These are phyloP conservation scores for Drosophila orosa DNA, from an alignment of 1,140 invertebrate species.

Conservation along the genomic window DNA sequence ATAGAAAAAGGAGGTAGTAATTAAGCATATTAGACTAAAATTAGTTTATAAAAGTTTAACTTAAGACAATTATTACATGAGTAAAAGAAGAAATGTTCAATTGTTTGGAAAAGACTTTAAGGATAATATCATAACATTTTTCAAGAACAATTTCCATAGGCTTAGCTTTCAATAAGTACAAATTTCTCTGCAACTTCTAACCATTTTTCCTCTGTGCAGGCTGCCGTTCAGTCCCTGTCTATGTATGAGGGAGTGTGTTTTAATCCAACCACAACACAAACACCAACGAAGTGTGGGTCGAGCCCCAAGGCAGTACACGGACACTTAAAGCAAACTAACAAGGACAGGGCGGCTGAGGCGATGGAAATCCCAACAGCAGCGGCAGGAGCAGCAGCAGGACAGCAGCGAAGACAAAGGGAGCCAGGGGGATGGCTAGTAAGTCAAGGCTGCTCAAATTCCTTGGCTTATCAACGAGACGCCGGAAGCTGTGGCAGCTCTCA, in stretches of 20 bases:
- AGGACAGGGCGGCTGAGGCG: conserved; percentile 27
- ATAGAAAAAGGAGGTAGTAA: no score
- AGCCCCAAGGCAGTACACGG: conserved; percentile 56
- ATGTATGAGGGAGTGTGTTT: conserved; percentile 36
- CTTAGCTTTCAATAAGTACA: not conserved
- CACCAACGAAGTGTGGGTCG: conserved; percentile 34
- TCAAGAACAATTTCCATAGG: not conserved
- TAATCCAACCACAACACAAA: conserved; percentile 66
- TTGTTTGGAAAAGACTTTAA: no score
- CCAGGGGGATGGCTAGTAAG: conserved; percentile 38
- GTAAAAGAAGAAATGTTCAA: no score
- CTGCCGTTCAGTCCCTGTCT: not conserved
- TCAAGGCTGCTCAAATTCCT: conserved; percentile 75
- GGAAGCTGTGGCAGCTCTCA: conserved; percentile 77
- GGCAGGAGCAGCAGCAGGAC: not conserved
- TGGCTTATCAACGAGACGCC: conserved; percentile 74
- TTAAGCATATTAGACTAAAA: no score
- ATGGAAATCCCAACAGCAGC: not conserved
- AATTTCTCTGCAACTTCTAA: not conserved
- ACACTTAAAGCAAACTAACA: conserved; percentile 78
- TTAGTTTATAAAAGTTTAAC: no score
- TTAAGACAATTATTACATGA: no score
- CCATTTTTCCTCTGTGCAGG: not conserved
- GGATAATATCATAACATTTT: no score
- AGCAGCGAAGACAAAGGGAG: conserved; percentile 1